Base-by-base conservation (phyloP, 37 sponge, comb jelly and placozoan genomes). In the Chondrilla cf. caribensis region DNA sequence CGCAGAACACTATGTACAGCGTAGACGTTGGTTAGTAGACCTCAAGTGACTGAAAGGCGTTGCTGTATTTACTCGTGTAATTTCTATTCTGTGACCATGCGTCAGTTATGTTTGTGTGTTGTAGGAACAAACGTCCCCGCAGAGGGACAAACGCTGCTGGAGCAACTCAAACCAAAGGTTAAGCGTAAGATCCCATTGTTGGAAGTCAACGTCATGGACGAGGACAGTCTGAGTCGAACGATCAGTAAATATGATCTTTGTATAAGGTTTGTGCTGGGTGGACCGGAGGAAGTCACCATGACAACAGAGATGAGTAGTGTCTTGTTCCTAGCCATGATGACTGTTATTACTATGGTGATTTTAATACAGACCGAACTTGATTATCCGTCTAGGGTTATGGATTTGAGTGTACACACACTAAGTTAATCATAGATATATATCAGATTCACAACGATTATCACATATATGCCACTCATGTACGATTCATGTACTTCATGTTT, bases 11-110 rank as follows among this genome's bases (percentile, higher is more conserved):
- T 17, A 38, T 32, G 26, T 41, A 89, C n/a, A 58, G 78, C 39
- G 79, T 98, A 15, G 95, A 94, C 37, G 78, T 98, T 0, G 99
- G 97, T 98, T 32, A 81, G 88, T 37, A 38, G 19, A 19, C 24
- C 39, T 28, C n/a, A 22, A 8, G 81, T 6, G 21, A 29, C 41
- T 58, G 38, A 39, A 8, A 24, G 38, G 14, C 9, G 42, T 6
- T n/a, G 41, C 11, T 9, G 21, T 19, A 62, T n/a, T 59, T 1
- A 21, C 38, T 6, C 38, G 25, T 54, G 25, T 31, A 1, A 3
- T 26, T 26, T 26, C 60, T n/a, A n/a, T 26, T 2, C 60, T 59
- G n/a, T n/a, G n/a, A n/a, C n/a, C n/a, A n/a, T n/a, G n/a, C n/a
- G n/a, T n/a, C n/a, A n/a, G n/a, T n/a, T n/a, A n/a, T n/a, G n/a